Base-by-base conservation (phyloP, 2,888 invertebrate species). In the Pterostichus madidus region DNA sequence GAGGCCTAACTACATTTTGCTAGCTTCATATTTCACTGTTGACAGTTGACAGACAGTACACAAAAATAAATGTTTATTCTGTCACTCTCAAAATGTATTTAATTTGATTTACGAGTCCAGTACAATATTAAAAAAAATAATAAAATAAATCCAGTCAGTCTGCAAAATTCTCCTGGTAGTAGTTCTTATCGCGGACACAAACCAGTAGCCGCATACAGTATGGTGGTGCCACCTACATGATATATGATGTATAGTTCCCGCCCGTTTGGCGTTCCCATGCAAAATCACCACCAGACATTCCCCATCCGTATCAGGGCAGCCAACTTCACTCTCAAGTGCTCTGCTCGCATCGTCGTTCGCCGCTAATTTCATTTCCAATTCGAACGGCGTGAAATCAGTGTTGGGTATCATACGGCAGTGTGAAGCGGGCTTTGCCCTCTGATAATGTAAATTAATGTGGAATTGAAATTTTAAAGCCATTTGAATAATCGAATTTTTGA, bases 401-500 rank as follows among this genome's bases (percentile, higher is more conserved):
- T 7, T 2, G 17, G 49, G 10, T 56, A 17, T 56, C 17, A 17
- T 56, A 13, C 52, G n/a, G n/a, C 13, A 17, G 56, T 56, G 56
- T 56, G 56, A 56, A 56, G 1, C 56, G 15, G 56, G 56, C 56
- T 56, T 56, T 17, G 56, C 56, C 17, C 15, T 56, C 56, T 8
- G 56, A 17, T 56, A 56, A 56, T 17, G 56, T 56, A 56, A 56
- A 56, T 56, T 52, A 52, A 52, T 52, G 13, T 13, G 56, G 24
- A 56, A 56, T 56, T 56, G 56, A 56, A 56, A 71, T 39, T 71
- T 17, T 71, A 49, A 24, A 49, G 35, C 56, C 15, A 76, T 76
- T 76, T 76, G 76, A 76, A 76, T 76, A 76, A 76, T 76, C 76
- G 76, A 76, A 56, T 76, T 76, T 53, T 53, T 52, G 53, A 56